Base-by-base conservation (phyloP, 2,888 invertebrate genomes). In the Lepidocyrtoides sp. region DNA sequence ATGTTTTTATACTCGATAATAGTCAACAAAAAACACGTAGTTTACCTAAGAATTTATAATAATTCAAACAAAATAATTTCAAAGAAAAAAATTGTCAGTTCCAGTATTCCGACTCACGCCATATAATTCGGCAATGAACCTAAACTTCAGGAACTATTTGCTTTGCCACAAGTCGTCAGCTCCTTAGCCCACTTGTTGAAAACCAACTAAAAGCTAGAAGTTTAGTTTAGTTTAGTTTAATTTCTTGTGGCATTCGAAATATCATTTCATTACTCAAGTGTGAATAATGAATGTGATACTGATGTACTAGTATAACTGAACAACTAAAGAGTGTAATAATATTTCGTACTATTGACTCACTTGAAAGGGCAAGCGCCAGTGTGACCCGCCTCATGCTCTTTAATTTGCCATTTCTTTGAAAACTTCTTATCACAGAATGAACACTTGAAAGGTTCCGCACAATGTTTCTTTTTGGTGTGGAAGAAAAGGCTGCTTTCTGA, bases 131-230 rank as follows among this genome's bases (percentile, higher is more conserved):
- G 32, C 36, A 44, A 75, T 77, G 84, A 91, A 92, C 91, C 93
- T 75, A 93, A 93, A 93, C 91, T 93, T 91, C 29, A 91, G 89
- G 86, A 92, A 92, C 91, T 82, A 51, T n/a, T 94, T 94, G 81
- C 48, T 94, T 92, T 94, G 69, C 94, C 94, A 93, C 91, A 93
- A 94, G 94, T 94, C 94, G 94, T 94, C 94, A 94, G 91, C 94
- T 84, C 85, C 77, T 81, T 66, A 86, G 51, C 89, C 85, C 89
- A 75, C 75, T 75, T 75, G 75, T 48, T 75, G 75, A 75, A n/a
- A 75, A 75, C 75, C 75, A 75, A 48, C 75, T 75, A 75, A 75
- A 75, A 75, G 75, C 75, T 48, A 48, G 48, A 48, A 48, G 75
- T n/a, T n/a, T n/a, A n/a, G n/a, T n/a, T n/a, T n/a, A n/a, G n/a